Evolutionary conservation across 2,888 invertebrate species (phyloP).

Genomic region (Piscicola geometra): DNA sequence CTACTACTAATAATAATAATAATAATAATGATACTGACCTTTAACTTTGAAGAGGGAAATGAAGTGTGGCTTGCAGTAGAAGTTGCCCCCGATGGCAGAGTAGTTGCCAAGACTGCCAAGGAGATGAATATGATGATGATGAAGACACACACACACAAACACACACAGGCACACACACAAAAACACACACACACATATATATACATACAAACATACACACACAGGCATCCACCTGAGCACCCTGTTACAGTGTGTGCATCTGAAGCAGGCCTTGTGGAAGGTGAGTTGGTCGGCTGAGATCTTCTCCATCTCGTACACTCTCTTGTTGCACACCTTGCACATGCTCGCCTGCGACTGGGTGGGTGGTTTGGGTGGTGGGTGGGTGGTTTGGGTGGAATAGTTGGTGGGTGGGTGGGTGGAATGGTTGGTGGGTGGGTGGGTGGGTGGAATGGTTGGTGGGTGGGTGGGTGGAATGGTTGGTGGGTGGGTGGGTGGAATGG

Average conservation of each 20-base stretch:
- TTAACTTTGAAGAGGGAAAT: slow-evolving; percentile 47
- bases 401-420: too few species aligned
- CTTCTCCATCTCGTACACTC: slow-evolving; percentile 93
- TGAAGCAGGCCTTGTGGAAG: slow-evolving; percentile 91
- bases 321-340: slow-evolving; percentile 79
- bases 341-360: slow-evolving; percentile 37
- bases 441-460: too few species aligned
- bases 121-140: not conserved
- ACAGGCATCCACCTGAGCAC: slow-evolving; percentile 68
- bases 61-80: slow-evolving; percentile 48
- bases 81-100: slow-evolving; percentile 44
- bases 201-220: too few species aligned
- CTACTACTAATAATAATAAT: not conserved
- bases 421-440: too few species aligned
- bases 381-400: too few species aligned
- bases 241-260: slow-evolving; percentile 85
- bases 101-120: slow-evolving; percentile 46
- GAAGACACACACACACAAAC: too few species aligned
- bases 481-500: too few species aligned
- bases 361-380: not conserved
- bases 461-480: too few species aligned
- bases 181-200: too few species aligned
- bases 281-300: slow-evolving; percentile 81
- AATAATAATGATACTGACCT: slow-evolving; percentile 40
- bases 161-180: too few species aligned